A percentile compares a stretch with the other conserved stretches of the same genome.
Evolutionary conservation across 2,888 invertebrate species (phyloP).

Genomic region (Lasioglossum marginatum): DNA sequence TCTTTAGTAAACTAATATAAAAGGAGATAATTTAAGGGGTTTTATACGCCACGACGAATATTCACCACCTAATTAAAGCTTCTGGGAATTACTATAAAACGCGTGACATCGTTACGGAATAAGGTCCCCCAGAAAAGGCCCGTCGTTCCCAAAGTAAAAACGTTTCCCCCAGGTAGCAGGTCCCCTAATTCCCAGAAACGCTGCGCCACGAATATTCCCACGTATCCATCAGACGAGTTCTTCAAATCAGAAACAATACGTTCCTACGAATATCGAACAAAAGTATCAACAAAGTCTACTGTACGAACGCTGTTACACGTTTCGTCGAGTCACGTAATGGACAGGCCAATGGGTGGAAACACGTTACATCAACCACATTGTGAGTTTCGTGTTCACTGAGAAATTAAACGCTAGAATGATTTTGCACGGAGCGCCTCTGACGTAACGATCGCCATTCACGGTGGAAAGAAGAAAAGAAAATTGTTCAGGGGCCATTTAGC

Average conservation of each 20-base stretch:
- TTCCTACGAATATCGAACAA: neutral
- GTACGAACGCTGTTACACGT: constrained; percentile 24
- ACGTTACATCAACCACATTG: constrained; percentile 10
- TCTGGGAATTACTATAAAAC: neutral
- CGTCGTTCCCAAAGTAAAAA: constrained; percentile 3
- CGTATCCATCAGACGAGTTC: constrained; percentile 44
- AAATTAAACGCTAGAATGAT: constrained; percentile 21
- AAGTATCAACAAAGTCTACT: neutral
- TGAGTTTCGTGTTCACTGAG: neutral
- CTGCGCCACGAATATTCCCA: constrained; percentile 39
- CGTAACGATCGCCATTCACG: constrained; percentile 11
- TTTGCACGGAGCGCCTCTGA: constrained; percentile 8
- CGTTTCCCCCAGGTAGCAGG: constrained; percentile 40
- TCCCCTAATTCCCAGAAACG: constrained; percentile 33
- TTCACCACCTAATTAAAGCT: neutral
- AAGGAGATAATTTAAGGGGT: neutral
- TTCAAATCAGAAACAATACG: constrained; percentile 32
- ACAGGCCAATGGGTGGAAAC: neutral
- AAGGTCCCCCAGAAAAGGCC: neutral
- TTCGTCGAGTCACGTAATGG: constrained; percentile 39
- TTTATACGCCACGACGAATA: neutral
- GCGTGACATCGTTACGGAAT: neutral
- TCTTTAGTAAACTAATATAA: neutral
- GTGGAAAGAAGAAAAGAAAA: constrained; percentile 7
- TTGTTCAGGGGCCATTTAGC: neutral